These are phyloP conservation scores for Panurus biarmicus DNA, from an alignment of 2,113 vertebrate species.

Conservation along the genomic window DNA sequence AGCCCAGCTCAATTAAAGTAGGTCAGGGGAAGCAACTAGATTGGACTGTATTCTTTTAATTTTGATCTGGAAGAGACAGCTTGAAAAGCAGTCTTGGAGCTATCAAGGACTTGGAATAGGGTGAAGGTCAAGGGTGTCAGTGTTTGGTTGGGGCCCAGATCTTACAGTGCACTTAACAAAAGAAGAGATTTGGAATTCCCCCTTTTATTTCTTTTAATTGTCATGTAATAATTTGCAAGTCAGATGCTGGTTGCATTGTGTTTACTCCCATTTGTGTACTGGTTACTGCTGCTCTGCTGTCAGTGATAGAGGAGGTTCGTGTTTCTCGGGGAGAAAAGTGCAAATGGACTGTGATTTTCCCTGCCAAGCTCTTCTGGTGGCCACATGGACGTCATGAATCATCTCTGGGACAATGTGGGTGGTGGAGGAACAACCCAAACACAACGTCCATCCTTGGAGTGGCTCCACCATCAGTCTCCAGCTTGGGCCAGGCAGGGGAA, in stretches of 20 bases:
- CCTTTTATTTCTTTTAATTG: conserved; percentile 46
- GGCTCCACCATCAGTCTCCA: neutral
- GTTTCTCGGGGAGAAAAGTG: conserved; percentile 37
- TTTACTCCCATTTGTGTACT: conserved; percentile 61
- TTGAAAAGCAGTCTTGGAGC: neutral
- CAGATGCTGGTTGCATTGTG: conserved; percentile 41
- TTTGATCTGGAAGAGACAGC: neutral
- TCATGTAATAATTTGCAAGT: conserved; percentile 30
- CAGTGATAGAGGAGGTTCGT: neutral
- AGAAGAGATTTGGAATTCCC: conserved; percentile 16
- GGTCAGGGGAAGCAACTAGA: neutral
- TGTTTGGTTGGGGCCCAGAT: neutral
- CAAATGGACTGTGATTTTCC: conserved; percentile 1
- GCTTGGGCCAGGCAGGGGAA: neutral
- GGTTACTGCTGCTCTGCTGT: conserved; percentile 45
- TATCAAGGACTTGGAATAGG: neutral
- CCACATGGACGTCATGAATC: conserved; percentile 57
- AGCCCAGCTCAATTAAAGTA: neutral
- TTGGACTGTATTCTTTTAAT: neutral
- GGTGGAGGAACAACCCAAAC: conserved; percentile 56
- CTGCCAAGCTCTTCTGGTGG: conserved; percentile 60
- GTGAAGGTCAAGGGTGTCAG: neutral
- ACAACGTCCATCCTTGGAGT: conserved; percentile 20
- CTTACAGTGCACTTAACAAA: conserved; percentile 20
- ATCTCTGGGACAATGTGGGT: conserved; percentile 52